phyloP scores from a whole-genome alignment of 1,140 invertebrate species.

The Lasaia peninsularis region DNA sequence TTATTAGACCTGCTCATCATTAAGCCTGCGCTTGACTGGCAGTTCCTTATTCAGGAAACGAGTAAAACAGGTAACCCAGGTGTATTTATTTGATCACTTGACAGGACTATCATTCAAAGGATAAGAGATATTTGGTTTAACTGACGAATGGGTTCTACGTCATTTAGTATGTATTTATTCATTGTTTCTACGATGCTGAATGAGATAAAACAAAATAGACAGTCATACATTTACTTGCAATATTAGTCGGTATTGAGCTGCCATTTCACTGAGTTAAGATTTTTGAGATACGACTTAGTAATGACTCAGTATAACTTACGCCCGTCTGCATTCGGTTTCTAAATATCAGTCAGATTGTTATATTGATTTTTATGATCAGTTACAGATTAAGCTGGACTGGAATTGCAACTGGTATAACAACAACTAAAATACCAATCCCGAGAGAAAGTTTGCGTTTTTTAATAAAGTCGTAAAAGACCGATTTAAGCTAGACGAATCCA shows the following conservation, averaged over 20 bases:
- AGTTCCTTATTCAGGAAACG: slow-evolving; percentile 41
- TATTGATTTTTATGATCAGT: too few species aligned
- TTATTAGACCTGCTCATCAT: slow-evolving; percentile 50
- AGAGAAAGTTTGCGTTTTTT: too few species aligned
- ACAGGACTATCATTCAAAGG: slow-evolving; percentile 29
- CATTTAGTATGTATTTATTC: slow-evolving; percentile 34
- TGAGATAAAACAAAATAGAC: slow-evolving; percentile 15
- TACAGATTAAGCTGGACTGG: too few species aligned
- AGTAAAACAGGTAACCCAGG: slow-evolving; percentile 34
- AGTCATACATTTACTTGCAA: slow-evolving; percentile 9
- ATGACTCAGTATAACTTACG: slow-evolving; percentile 3
- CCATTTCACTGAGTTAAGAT: slow-evolving; percentile 9
- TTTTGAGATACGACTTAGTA: slow-evolving; percentile 3
- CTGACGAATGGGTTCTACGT: slow-evolving; percentile 27
- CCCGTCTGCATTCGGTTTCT: background rate
- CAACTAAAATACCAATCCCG: too few species aligned
- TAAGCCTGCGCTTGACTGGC: slow-evolving; percentile 31
- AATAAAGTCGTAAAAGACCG: too few species aligned
- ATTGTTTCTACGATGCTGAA: slow-evolving; percentile 24
- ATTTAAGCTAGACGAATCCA: too few species aligned
- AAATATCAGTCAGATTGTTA: too few species aligned
- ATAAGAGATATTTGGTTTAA: slow-evolving; percentile 27
- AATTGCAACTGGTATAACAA: too few species aligned
- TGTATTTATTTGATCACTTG: slow-evolving; percentile 23
- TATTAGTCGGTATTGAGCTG: slow-evolving; percentile 4